A percentile compares a stretch with the other conserved stretches of the same genome.
Conservation (phyloP, 2,888 invertebrate genomes). For the Diplolepis rosae region DNA sequence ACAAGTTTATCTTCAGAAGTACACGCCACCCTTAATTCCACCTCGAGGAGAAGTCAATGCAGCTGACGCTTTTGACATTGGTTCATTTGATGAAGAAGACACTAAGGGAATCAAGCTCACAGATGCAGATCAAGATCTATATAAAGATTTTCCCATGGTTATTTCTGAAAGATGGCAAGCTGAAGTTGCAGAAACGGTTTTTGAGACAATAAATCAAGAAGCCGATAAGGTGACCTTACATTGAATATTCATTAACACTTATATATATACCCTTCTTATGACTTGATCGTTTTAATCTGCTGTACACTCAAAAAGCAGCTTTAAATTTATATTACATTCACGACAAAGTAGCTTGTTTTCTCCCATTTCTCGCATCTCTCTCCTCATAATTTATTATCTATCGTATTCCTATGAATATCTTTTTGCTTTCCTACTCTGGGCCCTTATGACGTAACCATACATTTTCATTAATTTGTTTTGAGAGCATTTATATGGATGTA, state of each 20-base stretch:
- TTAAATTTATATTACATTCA: too few relatives aligned
- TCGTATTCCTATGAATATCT: too few relatives aligned
- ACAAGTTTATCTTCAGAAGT: constrained; percentile 98
- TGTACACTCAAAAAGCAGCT: too few relatives aligned
- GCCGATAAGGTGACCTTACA: constrained; percentile 84
- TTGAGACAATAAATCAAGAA: constrained; percentile 97
- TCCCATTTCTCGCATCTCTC: background rate
- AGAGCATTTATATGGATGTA: too few relatives aligned
- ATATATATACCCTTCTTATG: too few relatives aligned
- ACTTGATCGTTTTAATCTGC: too few relatives aligned
- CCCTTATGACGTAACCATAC: too few relatives aligned
- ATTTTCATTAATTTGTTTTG: too few relatives aligned
- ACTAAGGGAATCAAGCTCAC: constrained; percentile 99
- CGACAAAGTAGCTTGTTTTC: too few relatives aligned
- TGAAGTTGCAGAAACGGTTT: constrained; percentile 98
- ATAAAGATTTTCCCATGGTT: constrained; percentile 98
- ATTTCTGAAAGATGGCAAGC: constrained; percentile 99
- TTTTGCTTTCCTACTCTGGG: too few relatives aligned
- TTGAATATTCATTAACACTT: too few relatives aligned
- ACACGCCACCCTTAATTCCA: constrained; percentile 97
- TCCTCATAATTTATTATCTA: constrained; percentile 9
- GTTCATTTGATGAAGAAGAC: constrained; percentile 99
- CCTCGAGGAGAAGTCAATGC: constrained; percentile 99
- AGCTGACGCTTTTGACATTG: constrained; percentile 99
- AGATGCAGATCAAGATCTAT: constrained; percentile 97